A percentile compares a stretch with the other conserved stretches of the same genome.
phyloP scores from a whole-genome alignment of 2,888 invertebrate species.

The Melolontha melolontha region DNA sequence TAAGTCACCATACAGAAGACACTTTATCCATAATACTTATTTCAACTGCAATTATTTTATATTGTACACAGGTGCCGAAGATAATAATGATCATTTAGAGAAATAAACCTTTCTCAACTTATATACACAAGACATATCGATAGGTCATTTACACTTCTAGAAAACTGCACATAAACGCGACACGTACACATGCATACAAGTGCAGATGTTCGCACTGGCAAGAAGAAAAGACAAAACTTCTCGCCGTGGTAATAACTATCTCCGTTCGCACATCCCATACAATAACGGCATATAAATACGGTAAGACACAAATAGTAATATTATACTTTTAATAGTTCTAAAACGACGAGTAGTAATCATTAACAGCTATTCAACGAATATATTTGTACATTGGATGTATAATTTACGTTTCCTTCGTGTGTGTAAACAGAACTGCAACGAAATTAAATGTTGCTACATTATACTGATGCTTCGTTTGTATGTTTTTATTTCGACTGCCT shows the following conservation, averaged over 20 bases:
- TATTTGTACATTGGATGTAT: not conserved
- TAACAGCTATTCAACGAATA: slow-evolving; percentile 20
- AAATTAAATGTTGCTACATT: no score
- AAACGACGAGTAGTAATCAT: slow-evolving; percentile 19
- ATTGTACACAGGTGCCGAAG: slow-evolving; percentile 7
- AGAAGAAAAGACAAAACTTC: not conserved
- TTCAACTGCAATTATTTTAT: slow-evolving; percentile 15
- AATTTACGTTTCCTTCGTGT: slow-evolving; percentile 11
- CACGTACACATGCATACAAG: not conserved
- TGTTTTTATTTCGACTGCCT: no score
- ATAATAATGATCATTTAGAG: slow-evolving; percentile 12
- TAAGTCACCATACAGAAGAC: no score
- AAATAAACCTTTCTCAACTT: slow-evolving; percentile 9
- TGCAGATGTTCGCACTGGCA: not conserved
- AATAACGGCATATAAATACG: slow-evolving; percentile 17
- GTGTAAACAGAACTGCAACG: no score
- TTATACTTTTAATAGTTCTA: slow-evolving; percentile 27
- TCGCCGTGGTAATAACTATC: not conserved
- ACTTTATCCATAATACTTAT: no score
- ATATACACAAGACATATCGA: slow-evolving; percentile 18
- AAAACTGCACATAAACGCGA: slow-evolving; percentile 15
- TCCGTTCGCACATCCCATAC: slow-evolving; percentile 7
- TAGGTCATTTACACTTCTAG: slow-evolving; percentile 28
- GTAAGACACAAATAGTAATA: slow-evolving; percentile 16
- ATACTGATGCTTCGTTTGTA: no score